Base-by-base conservation (phyloP, 2,797 vertebrate species). In the Acanthopagrus latus region DNA sequence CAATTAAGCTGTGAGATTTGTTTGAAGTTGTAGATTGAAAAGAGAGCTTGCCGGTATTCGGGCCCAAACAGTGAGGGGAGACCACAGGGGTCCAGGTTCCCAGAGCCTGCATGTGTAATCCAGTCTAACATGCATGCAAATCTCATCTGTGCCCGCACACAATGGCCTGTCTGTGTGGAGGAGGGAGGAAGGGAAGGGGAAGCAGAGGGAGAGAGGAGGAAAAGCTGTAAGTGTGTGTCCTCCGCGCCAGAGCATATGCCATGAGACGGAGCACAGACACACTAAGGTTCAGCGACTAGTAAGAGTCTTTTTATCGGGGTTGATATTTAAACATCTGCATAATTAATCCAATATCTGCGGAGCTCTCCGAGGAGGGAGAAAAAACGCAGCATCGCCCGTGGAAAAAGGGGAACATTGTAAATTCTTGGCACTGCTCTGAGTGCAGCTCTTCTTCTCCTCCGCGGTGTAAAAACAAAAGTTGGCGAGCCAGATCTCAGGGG, bases 51-150 rank as follows among this genome's bases (percentile, higher is more conserved):
- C 56, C 16, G 27, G 46, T 86, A 85, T 86, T 54, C 1, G 7
- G 77, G 74, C 68, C 73, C 12, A 74, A 83, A 83, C 82, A 68
- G 81, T 75, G 85, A 78, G 82, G 86, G 29, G 84, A 90, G 90
- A 90, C 91, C 80, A 80, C 90, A 82, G 93, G 94, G 93, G 90
- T 94, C 91, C 92, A 78, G 89, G 89, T 94, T 95, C 94, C 93
- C 94, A 94, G 91, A 91, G 92, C 84, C 88, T 84, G 90, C 71
- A 78, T 93, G 94, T 94, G 94, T 95, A 95, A 96, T 95, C 94
- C 95, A 91, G 90, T 88, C 93, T 94, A 96, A 95, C 94, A 94
- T 48, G 93, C 94, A 94, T 95, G 94, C 94, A 95, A 95, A 96
- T 95, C 95, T 94, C 92, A 94, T 95, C 94, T 93, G 87, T 88